Conservation (phyloP, 2,888 invertebrate species). For the Lampropteryx suffumata region DNA sequence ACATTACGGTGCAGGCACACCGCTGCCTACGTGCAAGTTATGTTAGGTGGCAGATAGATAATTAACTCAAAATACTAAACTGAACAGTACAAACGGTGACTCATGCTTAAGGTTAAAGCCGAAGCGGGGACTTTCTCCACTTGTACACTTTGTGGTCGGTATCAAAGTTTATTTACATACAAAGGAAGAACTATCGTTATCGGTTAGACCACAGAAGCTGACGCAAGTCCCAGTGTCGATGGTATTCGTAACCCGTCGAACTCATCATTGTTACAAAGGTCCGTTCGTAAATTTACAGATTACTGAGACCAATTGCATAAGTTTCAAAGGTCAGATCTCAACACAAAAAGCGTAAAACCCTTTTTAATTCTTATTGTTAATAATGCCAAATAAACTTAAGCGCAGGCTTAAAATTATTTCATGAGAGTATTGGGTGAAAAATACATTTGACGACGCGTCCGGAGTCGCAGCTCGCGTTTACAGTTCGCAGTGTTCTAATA, state of each 20-base stretch:
- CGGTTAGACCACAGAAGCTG: constrained; percentile 45
- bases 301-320: constrained; percentile 62
- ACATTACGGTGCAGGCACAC: constrained; percentile 48
- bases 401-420: constrained; percentile 70
- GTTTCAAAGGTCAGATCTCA: constrained; percentile 64
- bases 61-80: constrained; percentile 55
- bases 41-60: constrained; percentile 62
- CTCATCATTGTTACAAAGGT: constrained; percentile 5
- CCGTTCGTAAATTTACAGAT: constrained; percentile 38
- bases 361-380: constrained; percentile 67
- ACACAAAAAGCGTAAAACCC: constrained; percentile 74
- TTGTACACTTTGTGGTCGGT: constrained; percentile 38
- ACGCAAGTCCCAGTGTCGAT: constrained; percentile 58
- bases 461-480: constrained; percentile 59
- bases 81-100: constrained; percentile 67
- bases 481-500: constrained; percentile 55
- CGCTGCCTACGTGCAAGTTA: constrained; percentile 60
- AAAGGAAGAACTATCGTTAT: constrained; percentile 30
- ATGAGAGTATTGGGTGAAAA: constrained; percentile 83
- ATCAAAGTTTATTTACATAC: constrained; percentile 41
- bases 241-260: constrained; percentile 45
- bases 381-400: constrained; percentile 71
- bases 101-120: constrained; percentile 72
- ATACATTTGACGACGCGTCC: constrained; percentile 75
- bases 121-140: constrained; percentile 58